Conservation (phyloP, 2,113 vertebrate species). For the Chaetops frenatus region DNA sequence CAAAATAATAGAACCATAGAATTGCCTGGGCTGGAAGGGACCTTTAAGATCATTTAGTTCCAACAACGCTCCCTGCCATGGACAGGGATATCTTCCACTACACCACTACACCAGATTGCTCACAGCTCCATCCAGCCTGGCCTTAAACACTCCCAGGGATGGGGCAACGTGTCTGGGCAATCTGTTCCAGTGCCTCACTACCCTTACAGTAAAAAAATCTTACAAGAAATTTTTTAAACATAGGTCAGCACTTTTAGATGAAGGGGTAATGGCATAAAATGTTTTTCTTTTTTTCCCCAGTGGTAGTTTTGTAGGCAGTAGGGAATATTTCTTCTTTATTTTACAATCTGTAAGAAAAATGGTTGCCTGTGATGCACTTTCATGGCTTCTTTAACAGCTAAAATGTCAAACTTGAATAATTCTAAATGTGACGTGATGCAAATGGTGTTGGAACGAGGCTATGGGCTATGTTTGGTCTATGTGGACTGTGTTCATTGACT, state of each 20-base stretch:
- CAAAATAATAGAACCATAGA: not conserved
- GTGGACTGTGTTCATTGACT: not conserved
- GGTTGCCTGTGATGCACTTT: not conserved
- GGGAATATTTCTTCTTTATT: not conserved
- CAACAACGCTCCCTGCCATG: rapidly evolving
- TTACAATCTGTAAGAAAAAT: not conserved
- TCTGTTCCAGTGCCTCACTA: not conserved
- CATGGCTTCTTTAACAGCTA: not conserved
- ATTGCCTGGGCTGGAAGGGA: not conserved
- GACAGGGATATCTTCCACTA: not conserved
- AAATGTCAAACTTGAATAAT: not conserved
- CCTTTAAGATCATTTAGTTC: not conserved
- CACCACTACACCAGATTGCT: not conserved
- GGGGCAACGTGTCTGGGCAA: not conserved
- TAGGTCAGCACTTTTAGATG: not conserved
- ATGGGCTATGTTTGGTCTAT: not conserved
- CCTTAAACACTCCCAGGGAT: not conserved
- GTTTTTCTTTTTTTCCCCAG: not conserved
- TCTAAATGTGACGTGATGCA: not conserved
- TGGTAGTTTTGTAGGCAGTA: not conserved
- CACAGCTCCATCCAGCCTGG: not conserved
- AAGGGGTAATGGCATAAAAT: not conserved
- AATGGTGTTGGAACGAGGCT: not conserved
- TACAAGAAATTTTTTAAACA: not conserved
- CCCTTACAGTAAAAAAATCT: not conserved